phyloP scores from a whole-genome alignment of 1,140 invertebrate genomes.

The Dreissena rostriformis region DNA sequence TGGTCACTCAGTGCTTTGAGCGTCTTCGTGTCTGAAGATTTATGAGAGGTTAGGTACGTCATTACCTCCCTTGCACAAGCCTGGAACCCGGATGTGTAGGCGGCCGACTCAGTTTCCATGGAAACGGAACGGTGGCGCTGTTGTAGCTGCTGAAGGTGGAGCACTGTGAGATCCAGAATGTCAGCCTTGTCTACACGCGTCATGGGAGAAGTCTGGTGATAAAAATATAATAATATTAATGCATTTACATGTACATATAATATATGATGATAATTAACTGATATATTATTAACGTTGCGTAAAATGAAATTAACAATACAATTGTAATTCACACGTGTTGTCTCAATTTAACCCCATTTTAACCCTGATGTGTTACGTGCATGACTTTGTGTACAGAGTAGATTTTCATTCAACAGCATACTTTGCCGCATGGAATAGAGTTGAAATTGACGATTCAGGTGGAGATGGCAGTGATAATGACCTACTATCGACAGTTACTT shows the following conservation, averaged over 20 bases:
- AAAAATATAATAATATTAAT: not conserved
- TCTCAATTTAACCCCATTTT: too few relatives aligned
- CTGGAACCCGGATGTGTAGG: constrained; percentile 8
- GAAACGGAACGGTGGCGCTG: constrained; percentile 12
- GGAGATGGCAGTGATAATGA: too few relatives aligned
- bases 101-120: constrained; percentile 1
- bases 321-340: too few relatives aligned
- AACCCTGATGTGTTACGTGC: too few relatives aligned
- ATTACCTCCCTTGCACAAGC: constrained; percentile 30
- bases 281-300: not conserved
- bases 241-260: not conserved
- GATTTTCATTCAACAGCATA: too few relatives aligned
- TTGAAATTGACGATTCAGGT: too few relatives aligned
- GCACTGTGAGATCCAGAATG: constrained; percentile 31
- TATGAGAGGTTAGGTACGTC: not conserved
- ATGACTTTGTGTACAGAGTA: too few relatives aligned
- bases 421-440: too few relatives aligned
- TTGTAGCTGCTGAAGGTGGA: constrained; percentile 29
- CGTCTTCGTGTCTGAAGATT: not conserved
- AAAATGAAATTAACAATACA: not conserved
- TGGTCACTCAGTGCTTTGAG: constrained; percentile 6
- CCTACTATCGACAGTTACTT: too few relatives aligned
- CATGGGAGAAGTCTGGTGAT: constrained; percentile 38
- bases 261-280: not conserved
- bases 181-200: constrained; percentile 50